Conservation (phyloP, 2,113 vertebrate genomes). For the Solea senegalensis region DNA sequence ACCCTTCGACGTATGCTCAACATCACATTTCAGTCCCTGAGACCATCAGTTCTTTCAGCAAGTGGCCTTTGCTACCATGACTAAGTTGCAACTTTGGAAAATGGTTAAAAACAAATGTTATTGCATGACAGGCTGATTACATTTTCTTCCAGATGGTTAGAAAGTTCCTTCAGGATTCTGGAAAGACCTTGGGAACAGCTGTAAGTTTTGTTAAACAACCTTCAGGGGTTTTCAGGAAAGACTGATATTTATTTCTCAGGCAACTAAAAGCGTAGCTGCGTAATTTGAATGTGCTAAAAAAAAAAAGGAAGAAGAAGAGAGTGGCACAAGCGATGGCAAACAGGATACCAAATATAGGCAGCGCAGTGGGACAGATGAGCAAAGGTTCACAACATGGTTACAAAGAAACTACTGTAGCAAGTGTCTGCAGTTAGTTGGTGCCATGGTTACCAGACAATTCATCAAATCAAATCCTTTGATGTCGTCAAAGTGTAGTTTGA, state of each 20-base stretch:
- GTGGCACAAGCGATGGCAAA: background rate
- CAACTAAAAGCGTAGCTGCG: background rate
- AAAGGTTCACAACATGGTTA: too few species aligned
- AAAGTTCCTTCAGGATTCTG: background rate
- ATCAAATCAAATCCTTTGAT: too few species aligned
- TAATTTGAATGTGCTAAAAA: background rate
- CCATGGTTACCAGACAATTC: too few species aligned
- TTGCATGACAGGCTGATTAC: background rate
- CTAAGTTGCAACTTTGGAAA: background rate
- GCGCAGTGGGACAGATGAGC: too few species aligned
- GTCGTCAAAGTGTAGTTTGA: too few species aligned
- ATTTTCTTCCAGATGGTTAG: slow-evolving; percentile 6
- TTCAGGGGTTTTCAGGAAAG: background rate
- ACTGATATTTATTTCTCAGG: background rate
- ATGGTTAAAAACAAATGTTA: background rate
- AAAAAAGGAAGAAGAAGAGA: background rate
- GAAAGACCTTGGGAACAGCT: background rate
- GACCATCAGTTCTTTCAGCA: background rate
- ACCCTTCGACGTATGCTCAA: background rate
- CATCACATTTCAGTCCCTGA: background rate
- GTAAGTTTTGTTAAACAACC: slow-evolving; percentile 6
- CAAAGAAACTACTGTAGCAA: too few species aligned
- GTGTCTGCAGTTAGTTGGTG: too few species aligned
- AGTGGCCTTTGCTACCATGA: background rate
- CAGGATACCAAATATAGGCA: background rate